Evolutionary conservation across 2,888 invertebrate genomes (phyloP), one percentile per base, ranked within the genome.

Genomic region (Entomobrya multifasciata): DNA sequence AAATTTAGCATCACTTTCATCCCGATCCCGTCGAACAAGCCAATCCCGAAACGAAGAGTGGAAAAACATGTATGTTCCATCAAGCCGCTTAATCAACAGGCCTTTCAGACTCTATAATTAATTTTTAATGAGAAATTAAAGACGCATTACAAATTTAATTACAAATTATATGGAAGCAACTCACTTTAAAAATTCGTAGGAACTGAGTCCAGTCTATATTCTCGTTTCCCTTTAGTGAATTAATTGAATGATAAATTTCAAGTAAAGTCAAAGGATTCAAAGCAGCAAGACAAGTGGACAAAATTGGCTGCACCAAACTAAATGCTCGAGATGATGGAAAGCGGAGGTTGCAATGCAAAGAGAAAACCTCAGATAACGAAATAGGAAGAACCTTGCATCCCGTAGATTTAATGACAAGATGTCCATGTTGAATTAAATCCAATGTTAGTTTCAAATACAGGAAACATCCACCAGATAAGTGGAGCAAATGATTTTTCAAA

Each of bases 11-110:
- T 98, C 97, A 90, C 95, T 96, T 90, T 97, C 97, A 89, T 96
- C 97, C 62, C 98, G 94, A 47, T 96, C 97, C 62, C 81, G 94
- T 49, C 97, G 94, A 89, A 97, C 95, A 88, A 99, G 94, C 99
- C 99, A 99, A 94, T 99, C 99, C 94, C 99, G 96, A 93, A 99
- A 97, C 3, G 98, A 97, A 0, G 98, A 98, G 92, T 99, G 99
- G 93, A 98, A 98, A 93, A 98, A 98, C 97, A 98, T 98, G 93
- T 97, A 98, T 0, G 98, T 97, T 92, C 97, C 96, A 93, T 98
- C 98, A 91, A 96, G 94, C 77, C 98, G 95, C 92, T 97, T 97
- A 82, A 98, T 96, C 22, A 99, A 94, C 92, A 98, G 97, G 74
- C 97, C 97, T 78, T 96, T 95, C 44, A 99, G 94, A 88, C 95